Evolutionary conservation across 2,888 invertebrate genomes (phyloP), one percentile per base, ranked within the genome.

Genomic region (Patella pellucida): DNA sequence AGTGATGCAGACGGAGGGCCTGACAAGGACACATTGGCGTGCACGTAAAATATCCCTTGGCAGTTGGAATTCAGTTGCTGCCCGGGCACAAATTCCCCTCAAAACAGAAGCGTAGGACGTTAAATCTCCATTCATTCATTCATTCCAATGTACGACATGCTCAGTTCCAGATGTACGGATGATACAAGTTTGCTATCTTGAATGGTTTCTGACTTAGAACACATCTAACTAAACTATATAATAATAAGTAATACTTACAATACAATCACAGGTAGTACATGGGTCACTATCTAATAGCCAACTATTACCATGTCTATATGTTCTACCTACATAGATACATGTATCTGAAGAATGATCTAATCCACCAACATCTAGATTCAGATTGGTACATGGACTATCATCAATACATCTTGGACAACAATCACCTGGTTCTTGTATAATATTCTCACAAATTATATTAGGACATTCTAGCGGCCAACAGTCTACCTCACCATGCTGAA

Each of bases 391-490:
- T 0, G 86, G 87, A 76, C 87, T 83, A 69, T 84, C 83, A 23
- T 94, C 93, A 87, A 94, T 93, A 91, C 94, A 95, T 76, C 94
- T 93, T 54, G 93, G 94, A 90, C 94, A 95, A 91, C 94, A 96
- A 92, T 94, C 94, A 7, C 94, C 94, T 15, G 93, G 93, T 79
- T 92, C 92, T 83, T 93, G 93, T 68, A 94, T 92, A 4, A 94
- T 93, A 84, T 94, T 93, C 78, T 92, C 92, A 89, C 95, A 95
- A 74, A 93, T 92, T 74, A 94, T 91, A 71, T 94, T 94, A 85
- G 95, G 96, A 91, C 96, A 96, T 90, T 95, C 94, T 91, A 96
- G 93, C 88, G 95, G 95, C 95, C 95, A 96, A 90, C 96, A 96
- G 93, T 96, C 96, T 85, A 95, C 94, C 92, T 96, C 95, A 72